Evolutionary conservation across 2,113 vertebrate species (phyloP).

Genomic region (Orcinus orca): DNA sequence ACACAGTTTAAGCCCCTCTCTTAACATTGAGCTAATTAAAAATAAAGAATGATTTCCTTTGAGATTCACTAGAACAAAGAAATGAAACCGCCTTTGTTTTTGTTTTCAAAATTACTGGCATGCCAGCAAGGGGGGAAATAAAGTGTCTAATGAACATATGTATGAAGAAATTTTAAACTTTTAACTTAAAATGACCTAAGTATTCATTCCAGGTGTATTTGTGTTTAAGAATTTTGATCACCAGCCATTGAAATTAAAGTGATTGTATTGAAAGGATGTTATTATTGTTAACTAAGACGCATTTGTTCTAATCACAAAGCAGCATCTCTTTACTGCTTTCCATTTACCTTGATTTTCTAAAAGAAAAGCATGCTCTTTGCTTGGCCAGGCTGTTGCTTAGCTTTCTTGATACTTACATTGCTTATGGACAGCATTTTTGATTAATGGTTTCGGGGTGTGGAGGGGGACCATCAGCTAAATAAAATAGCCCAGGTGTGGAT

Average conservation of each 20-base stretch:
- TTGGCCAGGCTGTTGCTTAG: slow-evolving; percentile 76
- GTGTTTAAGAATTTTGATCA: slow-evolving; percentile 5
- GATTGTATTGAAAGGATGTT: slow-evolving; percentile 28
- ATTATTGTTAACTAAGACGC: slow-evolving; percentile 59
- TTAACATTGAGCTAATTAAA: slow-evolving; percentile 42
- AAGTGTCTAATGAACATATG: background rate
- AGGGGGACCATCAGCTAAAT: background rate
- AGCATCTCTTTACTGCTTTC: slow-evolving; percentile 52
- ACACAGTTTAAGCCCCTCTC: background rate
- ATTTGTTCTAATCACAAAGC: slow-evolving; percentile 55
- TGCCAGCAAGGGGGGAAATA: background rate
- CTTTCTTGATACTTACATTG: slow-evolving; percentile 69
- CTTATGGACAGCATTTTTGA: slow-evolving; percentile 65
- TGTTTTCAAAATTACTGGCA: background rate
- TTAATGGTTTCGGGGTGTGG: slow-evolving; percentile 8
- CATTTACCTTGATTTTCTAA: slow-evolving; percentile 60
- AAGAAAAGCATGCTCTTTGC: slow-evolving; percentile 80
- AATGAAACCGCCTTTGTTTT: slow-evolving; percentile 11
- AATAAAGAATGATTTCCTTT: background rate
- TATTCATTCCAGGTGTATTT: slow-evolving; percentile 24
- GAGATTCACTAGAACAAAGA: slow-evolving; percentile 5
- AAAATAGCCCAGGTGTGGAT: background rate
- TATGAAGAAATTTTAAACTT: background rate
- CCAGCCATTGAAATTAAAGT: background rate
- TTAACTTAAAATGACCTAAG: background rate